Percentiles rank a stretch among this genome's conserved stretches.
Conservation (phyloP, 2,888 invertebrate genomes). For the Drosophila sordidapex region DNA sequence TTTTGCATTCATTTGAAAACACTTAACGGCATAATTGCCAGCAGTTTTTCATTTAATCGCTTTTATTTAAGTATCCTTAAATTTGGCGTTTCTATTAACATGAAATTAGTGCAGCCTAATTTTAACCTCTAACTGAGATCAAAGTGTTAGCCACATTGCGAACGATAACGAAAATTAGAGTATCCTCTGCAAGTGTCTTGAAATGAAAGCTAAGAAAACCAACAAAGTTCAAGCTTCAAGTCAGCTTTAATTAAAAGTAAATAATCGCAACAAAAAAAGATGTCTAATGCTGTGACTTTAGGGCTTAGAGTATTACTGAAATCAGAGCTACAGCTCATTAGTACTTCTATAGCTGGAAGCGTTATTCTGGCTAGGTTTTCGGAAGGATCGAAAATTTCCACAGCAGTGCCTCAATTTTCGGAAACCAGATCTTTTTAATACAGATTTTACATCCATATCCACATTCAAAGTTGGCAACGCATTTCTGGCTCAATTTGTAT, state of each 20-base stretch:
- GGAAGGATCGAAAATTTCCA: not conserved
- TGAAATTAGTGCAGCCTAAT: not conserved
- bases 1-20: slow-evolving; percentile 50
- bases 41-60: slow-evolving; percentile 25
- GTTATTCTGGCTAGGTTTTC: not conserved
- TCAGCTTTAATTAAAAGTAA: not conserved
- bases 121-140: not conserved
- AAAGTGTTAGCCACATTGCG: not conserved
- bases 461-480: slow-evolving; percentile 1
- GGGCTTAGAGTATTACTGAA: not conserved
- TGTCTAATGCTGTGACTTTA: not conserved
- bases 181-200: not conserved
- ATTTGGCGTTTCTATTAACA: not conserved
- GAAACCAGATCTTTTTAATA: not conserved
- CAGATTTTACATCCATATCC: not conserved
- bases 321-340: not conserved
- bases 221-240: not conserved
- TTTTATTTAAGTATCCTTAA: not conserved
- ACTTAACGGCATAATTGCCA: slow-evolving; percentile 42
- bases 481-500: slow-evolving; percentile 2
- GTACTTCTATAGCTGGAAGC: not conserved
- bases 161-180: not conserved
- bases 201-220: not conserved
- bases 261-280: not conserved
- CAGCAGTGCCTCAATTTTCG: not conserved